A percentile compares a stretch with the other conserved stretches of the same genome.
These are phyloP conservation scores for Chamaedrilus cognettii DNA, from an alignment of 2,888 invertebrate species.

Conservation along the genomic window DNA sequence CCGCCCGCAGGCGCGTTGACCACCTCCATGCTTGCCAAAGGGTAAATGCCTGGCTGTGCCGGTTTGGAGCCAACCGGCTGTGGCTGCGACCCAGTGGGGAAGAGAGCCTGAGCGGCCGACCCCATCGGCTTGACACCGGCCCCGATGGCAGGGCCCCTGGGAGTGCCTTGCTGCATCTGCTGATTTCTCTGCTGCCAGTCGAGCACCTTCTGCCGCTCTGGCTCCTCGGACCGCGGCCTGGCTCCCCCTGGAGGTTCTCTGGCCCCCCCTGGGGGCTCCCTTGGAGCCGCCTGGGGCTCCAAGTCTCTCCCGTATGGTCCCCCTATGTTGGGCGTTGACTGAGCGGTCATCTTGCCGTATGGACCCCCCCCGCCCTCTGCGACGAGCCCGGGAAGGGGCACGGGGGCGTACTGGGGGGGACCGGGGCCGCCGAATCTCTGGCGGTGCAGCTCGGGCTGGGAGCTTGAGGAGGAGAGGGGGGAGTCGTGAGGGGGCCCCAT, in stretches of 20 bases:
- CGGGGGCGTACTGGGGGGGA: neutral
- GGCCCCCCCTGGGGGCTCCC: too few species aligned
- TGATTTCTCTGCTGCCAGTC: slow-evolving; percentile 19
- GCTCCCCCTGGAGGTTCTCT: too few species aligned
- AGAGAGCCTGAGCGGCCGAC: slow-evolving; percentile 23
- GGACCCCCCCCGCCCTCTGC: too few species aligned
- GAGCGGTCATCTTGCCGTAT: too few species aligned
- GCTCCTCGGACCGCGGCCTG: slow-evolving; percentile 3
- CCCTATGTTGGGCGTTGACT: too few species aligned
- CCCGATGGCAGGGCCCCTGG: neutral
- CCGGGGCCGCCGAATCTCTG: neutral
- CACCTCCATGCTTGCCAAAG: neutral
- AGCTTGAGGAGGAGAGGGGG: neutral
- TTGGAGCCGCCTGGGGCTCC: too few species aligned
- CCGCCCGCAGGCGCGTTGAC: neutral
- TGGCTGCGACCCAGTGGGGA: too few species aligned
- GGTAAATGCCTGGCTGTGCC: neutral
- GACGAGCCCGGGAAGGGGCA: neutral
- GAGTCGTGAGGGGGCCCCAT: neutral
- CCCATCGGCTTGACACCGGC: slow-evolving; percentile 4
- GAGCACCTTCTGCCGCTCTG: slow-evolving; percentile 1
- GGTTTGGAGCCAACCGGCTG: too few species aligned
- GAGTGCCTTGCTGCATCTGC: neutral
- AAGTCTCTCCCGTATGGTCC: too few species aligned
- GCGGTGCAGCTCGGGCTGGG: too few species aligned